Evolutionary conservation across 2,113 vertebrate genomes (phyloP), one percentile per base, ranked within the genome.

Genomic region (Lophura nycthemera): DNA sequence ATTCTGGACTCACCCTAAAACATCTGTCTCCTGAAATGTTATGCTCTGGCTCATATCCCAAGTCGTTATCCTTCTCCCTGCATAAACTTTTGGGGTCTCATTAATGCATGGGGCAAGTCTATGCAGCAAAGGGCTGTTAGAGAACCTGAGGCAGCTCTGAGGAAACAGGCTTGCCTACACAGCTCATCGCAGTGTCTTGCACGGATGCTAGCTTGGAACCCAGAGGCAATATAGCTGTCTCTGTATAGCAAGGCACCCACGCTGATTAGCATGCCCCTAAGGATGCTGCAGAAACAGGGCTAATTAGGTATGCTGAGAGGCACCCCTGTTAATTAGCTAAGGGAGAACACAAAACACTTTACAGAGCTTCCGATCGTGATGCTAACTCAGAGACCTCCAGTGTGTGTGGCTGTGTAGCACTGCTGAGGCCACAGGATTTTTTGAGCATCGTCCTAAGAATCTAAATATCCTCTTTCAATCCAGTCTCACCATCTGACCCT

Each of bases 271-370:
- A 61, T 69, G 76, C 80, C 96, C 83, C 73, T 60, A 70, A 95
- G 90, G 88, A 94, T 69, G 61, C 57, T 94, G 60, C 88, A 93
- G 96, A 40, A 96, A 90, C 12, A 1, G 69, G 88, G 86, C 88
- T 96, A 93, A 95, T 94, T 93, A 96, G 86, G 57, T 86, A 94
- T 94, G 88, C 88, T 86, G 76, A 95, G 76, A 96, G 79, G 65
- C 65, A 94, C 45, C 76, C 73, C 80, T 81, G 56, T 77, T 96
- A 94, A 95, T 95, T 93, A 93, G 86, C 76, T 83, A 80, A 67
- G 69, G 50, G 90, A 96, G 79, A 96, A 77, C 85, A 91, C 75
- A 92, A 65, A 87, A 24, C 75, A 38, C 50, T 86, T 29, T 77
- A 83, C 90, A 83, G 82, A 73, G 76, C 88, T 96, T 95, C 93